A percentile compares a stretch with the other conserved stretches of the same genome.
phyloP scores from a whole-genome alignment of 2,797 vertebrate species.

The Bovichtus variegatus region DNA sequence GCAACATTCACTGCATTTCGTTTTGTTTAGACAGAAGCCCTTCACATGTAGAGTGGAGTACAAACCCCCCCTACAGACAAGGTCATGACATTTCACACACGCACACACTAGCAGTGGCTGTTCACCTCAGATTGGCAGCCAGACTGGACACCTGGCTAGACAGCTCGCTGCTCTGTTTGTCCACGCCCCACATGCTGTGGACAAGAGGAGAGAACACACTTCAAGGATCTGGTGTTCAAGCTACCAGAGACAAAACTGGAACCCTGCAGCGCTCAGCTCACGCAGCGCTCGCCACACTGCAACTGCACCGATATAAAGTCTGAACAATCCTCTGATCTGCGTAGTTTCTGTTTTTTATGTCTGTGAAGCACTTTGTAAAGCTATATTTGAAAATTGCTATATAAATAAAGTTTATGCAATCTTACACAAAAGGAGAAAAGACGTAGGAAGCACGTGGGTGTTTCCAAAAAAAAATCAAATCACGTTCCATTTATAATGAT shows the following conservation, averaged over 20 bases:
- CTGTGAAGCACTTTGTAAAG: no score
- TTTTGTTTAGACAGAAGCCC: constrained; percentile 3
- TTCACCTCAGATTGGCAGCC: constrained; percentile 90
- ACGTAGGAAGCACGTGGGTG: neutral
- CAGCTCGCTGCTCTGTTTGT: constrained; percentile 89
- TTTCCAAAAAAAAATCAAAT: neutral
- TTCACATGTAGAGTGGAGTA: constrained; percentile 23
- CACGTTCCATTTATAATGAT: neutral
- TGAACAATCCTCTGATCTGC: neutral
- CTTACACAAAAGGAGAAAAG: neutral
- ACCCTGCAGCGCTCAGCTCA: neutral
- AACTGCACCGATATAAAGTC: neutral
- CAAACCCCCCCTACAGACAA: constrained; percentile 57
- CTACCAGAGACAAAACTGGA: constrained; percentile 41
- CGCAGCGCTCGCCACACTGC: neutral
- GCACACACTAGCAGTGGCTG: constrained; percentile 74
- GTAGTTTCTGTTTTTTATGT: no score
- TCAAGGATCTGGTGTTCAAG: constrained; percentile 73
- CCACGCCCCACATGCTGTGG: constrained; percentile 90
- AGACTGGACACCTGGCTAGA: constrained; percentile 88
- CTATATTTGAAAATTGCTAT: no score
- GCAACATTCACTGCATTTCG: neutral
- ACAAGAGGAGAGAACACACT: constrained; percentile 85
- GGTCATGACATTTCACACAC: constrained; percentile 75
- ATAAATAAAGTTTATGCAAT: neutral